A percentile compares a stretch with the other conserved stretches of the same genome.
These are phyloP conservation scores for Ascidia mentula DNA, from an alignment of 23 tunicate species.

Conservation along the genomic window DNA sequence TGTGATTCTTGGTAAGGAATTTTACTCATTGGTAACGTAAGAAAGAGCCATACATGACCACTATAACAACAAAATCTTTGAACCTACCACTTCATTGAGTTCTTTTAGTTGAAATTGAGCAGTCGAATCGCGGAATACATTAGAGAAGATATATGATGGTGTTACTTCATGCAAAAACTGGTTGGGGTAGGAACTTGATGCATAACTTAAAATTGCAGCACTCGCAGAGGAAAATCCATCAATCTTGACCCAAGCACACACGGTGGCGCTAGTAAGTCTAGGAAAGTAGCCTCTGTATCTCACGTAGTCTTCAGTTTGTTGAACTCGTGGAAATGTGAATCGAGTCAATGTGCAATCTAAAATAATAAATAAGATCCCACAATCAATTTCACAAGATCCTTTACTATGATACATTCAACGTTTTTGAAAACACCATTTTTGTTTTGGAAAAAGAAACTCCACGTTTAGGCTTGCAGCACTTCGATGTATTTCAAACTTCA, in stretches of 20 bases:
- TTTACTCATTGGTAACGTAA: not conserved
- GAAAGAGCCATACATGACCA: not conserved
- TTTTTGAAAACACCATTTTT: not conserved
- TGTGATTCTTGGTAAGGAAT: not conserved
- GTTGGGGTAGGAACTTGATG: not conserved
- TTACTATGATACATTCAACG: not conserved
- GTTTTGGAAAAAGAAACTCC: not conserved
- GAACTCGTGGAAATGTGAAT: slow-evolving; percentile 13
- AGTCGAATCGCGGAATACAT: not conserved
- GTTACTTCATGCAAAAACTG: not conserved
- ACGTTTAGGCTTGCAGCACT: not conserved
- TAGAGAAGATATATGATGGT: not conserved
- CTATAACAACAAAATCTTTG: not conserved
- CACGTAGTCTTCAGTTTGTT: slow-evolving; percentile 8
- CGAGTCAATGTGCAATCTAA: not conserved
- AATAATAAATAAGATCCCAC: not conserved
- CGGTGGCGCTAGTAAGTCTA: slow-evolving; percentile 2
- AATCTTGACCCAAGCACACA: not conserved
- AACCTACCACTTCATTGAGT: not conserved
- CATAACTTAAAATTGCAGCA: not conserved
- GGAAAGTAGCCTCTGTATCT: slow-evolving; percentile 14
- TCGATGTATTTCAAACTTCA: no score
- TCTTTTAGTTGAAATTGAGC: not conserved
- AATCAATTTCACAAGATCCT: no score
- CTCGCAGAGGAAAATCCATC: not conserved